phyloP scores from a whole-genome alignment of 2,888 invertebrate genomes.

The Erebia palarica region DNA sequence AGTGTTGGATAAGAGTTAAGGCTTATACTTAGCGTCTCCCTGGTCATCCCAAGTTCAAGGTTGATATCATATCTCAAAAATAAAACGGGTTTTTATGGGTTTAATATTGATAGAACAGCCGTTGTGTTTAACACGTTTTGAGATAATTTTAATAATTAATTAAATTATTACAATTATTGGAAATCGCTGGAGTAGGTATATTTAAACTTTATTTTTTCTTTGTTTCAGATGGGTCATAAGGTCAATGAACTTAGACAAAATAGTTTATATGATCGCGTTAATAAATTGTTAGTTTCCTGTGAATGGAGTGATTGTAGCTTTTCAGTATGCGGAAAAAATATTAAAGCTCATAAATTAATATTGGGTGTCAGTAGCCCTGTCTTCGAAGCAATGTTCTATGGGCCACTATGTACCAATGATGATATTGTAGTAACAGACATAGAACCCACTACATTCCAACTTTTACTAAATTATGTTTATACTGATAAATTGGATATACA shows the following conservation, averaged over 20 bases:
- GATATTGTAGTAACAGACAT: constrained; percentile 82
- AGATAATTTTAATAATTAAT: not conserved
- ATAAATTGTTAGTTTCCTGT: constrained; percentile 71
- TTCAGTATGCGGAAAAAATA: constrained; percentile 72
- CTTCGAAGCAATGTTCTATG: constrained; percentile 87
- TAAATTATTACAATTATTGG: too few relatives aligned
- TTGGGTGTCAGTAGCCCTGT: constrained; percentile 86
- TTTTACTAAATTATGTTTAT: constrained; percentile 84
- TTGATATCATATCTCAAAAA: constrained; percentile 37
- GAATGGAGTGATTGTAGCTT: constrained; percentile 85
- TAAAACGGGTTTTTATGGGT: constrained; percentile 41
- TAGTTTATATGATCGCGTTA: constrained; percentile 73
- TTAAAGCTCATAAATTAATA: constrained; percentile 84
- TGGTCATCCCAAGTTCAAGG: constrained; percentile 61
- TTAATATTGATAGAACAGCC: constrained; percentile 32
- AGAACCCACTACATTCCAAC: constrained; percentile 82
- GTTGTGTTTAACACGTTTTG: constrained; percentile 38
- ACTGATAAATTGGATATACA: constrained; percentile 81
- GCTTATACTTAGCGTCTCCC: constrained; percentile 16
- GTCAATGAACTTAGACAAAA: constrained; percentile 57
- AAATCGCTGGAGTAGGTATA: too few relatives aligned
- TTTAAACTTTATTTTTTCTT: not conserved
- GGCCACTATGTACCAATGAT: constrained; percentile 78
- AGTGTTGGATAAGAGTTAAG: not conserved
- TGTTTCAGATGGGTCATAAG: constrained; percentile 70